Conservation (phyloP, 35 echinoderm and acorn worm species). For the Apostichopus californicus region DNA sequence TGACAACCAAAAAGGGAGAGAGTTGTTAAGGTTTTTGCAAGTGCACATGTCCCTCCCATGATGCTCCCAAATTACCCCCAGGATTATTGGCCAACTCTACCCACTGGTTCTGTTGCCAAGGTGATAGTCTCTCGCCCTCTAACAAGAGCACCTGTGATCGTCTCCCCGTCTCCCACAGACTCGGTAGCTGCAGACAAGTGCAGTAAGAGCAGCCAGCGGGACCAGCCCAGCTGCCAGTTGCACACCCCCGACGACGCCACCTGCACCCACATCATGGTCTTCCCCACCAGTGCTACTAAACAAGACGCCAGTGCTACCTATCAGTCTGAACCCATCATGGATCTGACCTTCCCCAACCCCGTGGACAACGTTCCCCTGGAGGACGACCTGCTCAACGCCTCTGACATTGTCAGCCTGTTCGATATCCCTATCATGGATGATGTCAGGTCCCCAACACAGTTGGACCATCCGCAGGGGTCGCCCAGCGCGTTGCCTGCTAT, state of each 20-base stretch:
- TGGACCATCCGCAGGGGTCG: conserved; percentile 44
- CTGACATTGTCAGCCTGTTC: conserved; percentile 42
- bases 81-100: too few relatives aligned
- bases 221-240: conserved; percentile 88
- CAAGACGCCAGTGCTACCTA: conserved; percentile 65
- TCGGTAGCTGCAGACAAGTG: conserved; percentile 94
- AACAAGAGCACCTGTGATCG: too few relatives aligned
- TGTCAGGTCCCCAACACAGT: conserved; percentile 32
- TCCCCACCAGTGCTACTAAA: conserved; percentile 97
- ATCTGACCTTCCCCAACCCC: conserved; percentile 55
- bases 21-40: too few relatives aligned
- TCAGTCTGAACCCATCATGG: conserved; percentile 52
- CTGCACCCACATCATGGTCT: conserved; percentile 98
- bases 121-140: too few relatives aligned
- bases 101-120: too few relatives aligned
- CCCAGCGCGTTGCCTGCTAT: conserved; percentile 21
- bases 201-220: conserved; percentile 81
- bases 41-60: too few relatives aligned
- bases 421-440: conserved; percentile 41
- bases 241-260: conserved; percentile 96
- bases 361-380: conserved; percentile 49
- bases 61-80: too few relatives aligned
- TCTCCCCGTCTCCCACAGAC: conserved; percentile 55
- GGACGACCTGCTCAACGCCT: conserved; percentile 61
- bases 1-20: too few relatives aligned